phyloP scores from a whole-genome alignment of 2,113 vertebrate species.

The Salvator merianae region DNA sequence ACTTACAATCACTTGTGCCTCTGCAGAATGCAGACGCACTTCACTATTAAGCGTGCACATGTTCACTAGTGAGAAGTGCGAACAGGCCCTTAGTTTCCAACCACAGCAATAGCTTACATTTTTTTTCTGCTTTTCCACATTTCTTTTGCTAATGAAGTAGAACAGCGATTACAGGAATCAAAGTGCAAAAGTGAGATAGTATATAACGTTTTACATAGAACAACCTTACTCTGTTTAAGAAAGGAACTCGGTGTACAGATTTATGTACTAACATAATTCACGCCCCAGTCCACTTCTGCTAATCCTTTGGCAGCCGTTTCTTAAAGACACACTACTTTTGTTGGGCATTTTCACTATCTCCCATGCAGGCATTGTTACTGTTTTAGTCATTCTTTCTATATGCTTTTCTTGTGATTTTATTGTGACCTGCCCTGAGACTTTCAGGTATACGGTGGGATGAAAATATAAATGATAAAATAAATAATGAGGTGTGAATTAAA shows the following conservation, averaged over 20 bases:
- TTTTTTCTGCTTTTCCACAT: neutral
- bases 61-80: no score
- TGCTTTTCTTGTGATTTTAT: no score
- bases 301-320: neutral
- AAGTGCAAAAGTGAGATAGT: neutral
- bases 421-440: no score
- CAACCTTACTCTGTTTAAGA: neutral
- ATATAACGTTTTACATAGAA: conserved; percentile 12
- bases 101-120: conserved; percentile 30
- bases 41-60: no score
- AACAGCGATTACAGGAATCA: neutral
- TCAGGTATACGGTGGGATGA: no score
- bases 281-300: neutral
- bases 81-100: neutral
- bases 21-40: no score
- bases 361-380: no score
- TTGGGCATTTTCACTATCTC: neutral
- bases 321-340: neutral
- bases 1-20: no score
- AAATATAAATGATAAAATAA: no score
- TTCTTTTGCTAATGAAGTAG: conserved; percentile 10
- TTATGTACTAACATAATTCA: neutral
- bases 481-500: no score
- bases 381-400: no score
- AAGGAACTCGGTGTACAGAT: neutral